Percentiles rank a stretch among this genome's conserved stretches.
These are phyloP conservation scores for Mycteria americana DNA, from an alignment of 2,797 vertebrate genomes.

Conservation along the genomic window DNA sequence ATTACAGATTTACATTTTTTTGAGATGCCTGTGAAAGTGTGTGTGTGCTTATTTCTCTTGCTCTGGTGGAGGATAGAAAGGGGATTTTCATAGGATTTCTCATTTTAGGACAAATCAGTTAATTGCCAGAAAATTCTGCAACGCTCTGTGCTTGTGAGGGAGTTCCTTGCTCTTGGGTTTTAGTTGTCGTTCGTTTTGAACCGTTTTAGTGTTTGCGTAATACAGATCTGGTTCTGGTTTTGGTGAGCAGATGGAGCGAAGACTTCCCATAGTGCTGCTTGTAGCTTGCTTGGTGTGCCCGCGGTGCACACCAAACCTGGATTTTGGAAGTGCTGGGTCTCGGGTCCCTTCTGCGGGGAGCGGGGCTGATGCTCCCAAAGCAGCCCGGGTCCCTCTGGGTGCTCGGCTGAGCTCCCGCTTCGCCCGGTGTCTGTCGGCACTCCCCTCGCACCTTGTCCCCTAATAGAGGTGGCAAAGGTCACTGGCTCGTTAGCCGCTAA, in stretches of 20 bases:
- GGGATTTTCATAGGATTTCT: background rate
- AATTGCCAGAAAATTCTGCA: background rate
- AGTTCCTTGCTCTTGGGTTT: background rate
- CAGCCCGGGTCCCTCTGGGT: no score
- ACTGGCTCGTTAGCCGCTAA: fast-evolving
- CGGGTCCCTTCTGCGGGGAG: fast-evolving
- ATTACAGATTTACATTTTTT: constrained; percentile 35
- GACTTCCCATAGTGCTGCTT: background rate
- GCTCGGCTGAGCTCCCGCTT: background rate
- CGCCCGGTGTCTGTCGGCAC: fast-evolving
- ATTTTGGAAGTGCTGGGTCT: fast-evolving
- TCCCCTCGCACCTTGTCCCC: background rate
- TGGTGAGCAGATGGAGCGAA: background rate
- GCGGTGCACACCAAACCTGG: fast-evolving
- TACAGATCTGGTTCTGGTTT: background rate
- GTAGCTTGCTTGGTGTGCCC: background rate
- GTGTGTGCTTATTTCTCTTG: background rate
- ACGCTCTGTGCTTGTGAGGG: background rate
- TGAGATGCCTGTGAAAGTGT: background rate
- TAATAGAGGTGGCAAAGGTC: background rate
- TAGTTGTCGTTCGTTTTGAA: fast-evolving
- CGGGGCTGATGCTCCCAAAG: fast-evolving
- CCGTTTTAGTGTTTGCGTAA: background rate
- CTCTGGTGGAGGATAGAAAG: background rate
- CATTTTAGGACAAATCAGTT: background rate